These are phyloP conservation scores for Varecia variegata DNA, from an alignment of 2,797 vertebrate genomes.

Conservation along the genomic window DNA sequence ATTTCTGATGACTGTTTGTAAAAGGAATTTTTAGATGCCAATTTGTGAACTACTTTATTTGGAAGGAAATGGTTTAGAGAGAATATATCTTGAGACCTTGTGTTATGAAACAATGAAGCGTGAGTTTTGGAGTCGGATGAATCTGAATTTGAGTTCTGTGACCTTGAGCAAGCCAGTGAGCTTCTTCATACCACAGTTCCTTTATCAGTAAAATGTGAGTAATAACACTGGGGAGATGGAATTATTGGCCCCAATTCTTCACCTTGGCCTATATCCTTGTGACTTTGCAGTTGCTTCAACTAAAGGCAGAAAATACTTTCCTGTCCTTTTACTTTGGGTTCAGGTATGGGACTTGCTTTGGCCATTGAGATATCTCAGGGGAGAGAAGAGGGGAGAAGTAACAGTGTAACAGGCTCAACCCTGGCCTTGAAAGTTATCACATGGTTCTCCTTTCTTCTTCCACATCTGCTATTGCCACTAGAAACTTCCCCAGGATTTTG, in stretches of 20 bases:
- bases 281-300: not conserved
- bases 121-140: not conserved
- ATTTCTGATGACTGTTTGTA: slow-evolving; percentile 52
- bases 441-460: not conserved
- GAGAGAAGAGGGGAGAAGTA: not conserved
- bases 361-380: not conserved
- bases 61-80: slow-evolving; percentile 41
- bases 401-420: not conserved
- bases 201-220: not conserved
- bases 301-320: not conserved
- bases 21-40: slow-evolving; percentile 10
- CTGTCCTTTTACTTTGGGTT: not conserved
- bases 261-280: not conserved
- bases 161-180: not conserved
- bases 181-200: not conserved
- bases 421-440: not conserved
- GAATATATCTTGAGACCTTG: not conserved
- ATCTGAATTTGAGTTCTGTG: slow-evolving; percentile 3
- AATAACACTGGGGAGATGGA: not conserved
- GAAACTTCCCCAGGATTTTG: not conserved
- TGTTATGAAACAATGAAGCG: not conserved
- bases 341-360: not conserved
- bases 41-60: slow-evolving; percentile 31
- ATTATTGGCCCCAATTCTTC: not conserved
- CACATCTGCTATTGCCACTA: not conserved